Conservation (phyloP, 2,113 vertebrate species). For the Fregetta grallaria region DNA sequence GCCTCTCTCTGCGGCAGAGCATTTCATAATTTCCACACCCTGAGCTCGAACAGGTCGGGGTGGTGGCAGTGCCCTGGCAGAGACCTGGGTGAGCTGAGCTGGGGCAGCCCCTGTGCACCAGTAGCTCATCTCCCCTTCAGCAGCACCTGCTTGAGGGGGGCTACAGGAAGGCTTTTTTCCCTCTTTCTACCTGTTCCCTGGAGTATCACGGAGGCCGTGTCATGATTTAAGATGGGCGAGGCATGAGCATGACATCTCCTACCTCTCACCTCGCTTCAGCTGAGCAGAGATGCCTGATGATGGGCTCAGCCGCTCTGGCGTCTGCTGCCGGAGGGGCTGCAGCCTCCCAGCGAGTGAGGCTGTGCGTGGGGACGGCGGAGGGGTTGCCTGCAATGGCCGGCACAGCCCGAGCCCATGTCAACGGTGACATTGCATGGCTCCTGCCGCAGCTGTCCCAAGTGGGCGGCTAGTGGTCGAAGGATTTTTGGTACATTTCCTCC, state of each 20-base stretch:
- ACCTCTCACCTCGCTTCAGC: accelerated
- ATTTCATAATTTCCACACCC: background rate
- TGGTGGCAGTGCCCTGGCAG: background rate
- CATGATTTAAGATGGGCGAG: background rate
- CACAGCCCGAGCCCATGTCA: background rate
- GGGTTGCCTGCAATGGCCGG: background rate
- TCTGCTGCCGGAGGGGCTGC: background rate
- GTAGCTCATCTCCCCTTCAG: background rate
- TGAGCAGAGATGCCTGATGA: background rate
- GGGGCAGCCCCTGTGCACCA: background rate
- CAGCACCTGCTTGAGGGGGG: background rate
- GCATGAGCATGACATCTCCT: background rate
- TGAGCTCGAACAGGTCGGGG: accelerated
- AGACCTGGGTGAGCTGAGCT: background rate
- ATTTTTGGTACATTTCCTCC: background rate
- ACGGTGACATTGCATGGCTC: background rate
- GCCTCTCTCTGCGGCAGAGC: background rate
- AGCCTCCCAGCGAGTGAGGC: background rate
- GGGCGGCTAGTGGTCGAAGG: background rate
- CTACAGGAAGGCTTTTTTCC: background rate
- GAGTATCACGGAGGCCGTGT: background rate
- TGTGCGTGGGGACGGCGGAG: accelerated
- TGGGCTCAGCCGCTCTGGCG: accelerated
- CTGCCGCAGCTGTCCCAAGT: background rate
- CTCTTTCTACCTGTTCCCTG: background rate